phyloP scores from a whole-genome alignment of 2,888 invertebrate species.

The Zootermopsis nevadensis region DNA sequence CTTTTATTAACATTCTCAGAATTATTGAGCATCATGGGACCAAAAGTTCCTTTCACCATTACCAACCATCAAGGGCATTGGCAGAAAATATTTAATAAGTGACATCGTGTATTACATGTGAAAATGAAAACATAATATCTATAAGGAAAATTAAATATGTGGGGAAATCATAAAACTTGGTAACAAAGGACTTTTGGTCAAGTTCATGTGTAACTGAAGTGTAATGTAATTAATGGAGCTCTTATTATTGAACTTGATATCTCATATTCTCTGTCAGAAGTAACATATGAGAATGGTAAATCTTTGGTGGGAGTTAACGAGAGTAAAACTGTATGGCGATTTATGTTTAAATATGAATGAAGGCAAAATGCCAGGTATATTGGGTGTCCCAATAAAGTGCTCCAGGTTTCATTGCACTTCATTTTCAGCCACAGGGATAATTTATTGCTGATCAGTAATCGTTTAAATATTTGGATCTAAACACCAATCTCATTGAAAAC shows the following conservation, averaged over 20 bases:
- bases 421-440: not conserved
- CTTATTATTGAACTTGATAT: not conserved
- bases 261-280: not conserved
- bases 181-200: conserved; percentile 14
- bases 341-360: not conserved
- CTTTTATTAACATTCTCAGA: not conserved
- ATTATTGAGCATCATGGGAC: conserved; percentile 1
- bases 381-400: not conserved
- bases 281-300: not conserved
- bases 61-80: not conserved
- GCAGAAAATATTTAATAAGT: not conserved
- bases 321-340: not conserved
- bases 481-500: conserved; percentile 4
- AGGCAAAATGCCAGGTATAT: not conserved
- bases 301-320: not conserved
- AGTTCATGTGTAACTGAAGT: not conserved
- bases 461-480: not conserved
- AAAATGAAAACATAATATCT: not conserved
- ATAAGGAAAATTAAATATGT: not conserved
- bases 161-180: not conserved
- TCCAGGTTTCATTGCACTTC: not conserved
- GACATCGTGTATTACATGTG: not conserved
- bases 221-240: conserved; percentile 7
- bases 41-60: conserved; percentile 9
- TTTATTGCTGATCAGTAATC: not conserved